Percentiles rank a stretch among this genome's conserved stretches.
Evolutionary conservation across 2,797 vertebrate species (phyloP).

Genomic region (Gambusia yucatana): DNA sequence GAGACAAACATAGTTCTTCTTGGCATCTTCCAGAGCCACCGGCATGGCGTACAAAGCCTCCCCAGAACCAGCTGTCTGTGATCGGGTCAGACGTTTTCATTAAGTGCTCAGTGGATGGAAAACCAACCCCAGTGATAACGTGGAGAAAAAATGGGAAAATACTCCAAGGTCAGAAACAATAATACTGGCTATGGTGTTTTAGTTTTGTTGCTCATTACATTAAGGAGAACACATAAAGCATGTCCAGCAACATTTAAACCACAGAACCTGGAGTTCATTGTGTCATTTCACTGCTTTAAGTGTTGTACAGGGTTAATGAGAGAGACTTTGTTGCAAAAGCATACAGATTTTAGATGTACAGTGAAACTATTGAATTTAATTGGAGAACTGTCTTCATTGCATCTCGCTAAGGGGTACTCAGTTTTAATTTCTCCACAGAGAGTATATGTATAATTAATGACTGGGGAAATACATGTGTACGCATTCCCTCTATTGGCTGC

Average conservation of each 20-base stretch:
- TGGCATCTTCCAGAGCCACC: conserved; percentile 85
- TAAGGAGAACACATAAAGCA: background rate
- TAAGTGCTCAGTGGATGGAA: conserved; percentile 88
- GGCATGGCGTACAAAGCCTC: conserved; percentile 85
- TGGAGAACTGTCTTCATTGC: background rate
- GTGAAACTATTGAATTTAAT: background rate
- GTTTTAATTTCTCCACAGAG: background rate
- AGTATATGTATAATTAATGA: background rate
- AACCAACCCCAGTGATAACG: conserved; percentile 84
- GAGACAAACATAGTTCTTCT: conserved; percentile 39
- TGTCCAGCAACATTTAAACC: conserved; percentile 1
- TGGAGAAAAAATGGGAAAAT: conserved; percentile 89
- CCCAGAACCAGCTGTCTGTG: conserved; percentile 82
- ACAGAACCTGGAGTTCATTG: background rate
- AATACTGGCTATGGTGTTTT: conserved; percentile 23
- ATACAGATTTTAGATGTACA: background rate
- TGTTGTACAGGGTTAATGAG: background rate
- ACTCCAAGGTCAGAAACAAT: conserved; percentile 80
- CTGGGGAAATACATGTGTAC: too few species aligned
- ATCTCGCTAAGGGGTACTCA: background rate
- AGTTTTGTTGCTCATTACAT: background rate
- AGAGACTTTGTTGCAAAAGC: background rate
- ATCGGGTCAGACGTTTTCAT: conserved; percentile 85
- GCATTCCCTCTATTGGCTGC: background rate
- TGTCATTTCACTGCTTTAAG: conserved; percentile 4